Percentiles rank a stretch among this genome's conserved stretches.
Conservation (phyloP, 2,113 vertebrate species). For the Thinocorus orbignyianus region DNA sequence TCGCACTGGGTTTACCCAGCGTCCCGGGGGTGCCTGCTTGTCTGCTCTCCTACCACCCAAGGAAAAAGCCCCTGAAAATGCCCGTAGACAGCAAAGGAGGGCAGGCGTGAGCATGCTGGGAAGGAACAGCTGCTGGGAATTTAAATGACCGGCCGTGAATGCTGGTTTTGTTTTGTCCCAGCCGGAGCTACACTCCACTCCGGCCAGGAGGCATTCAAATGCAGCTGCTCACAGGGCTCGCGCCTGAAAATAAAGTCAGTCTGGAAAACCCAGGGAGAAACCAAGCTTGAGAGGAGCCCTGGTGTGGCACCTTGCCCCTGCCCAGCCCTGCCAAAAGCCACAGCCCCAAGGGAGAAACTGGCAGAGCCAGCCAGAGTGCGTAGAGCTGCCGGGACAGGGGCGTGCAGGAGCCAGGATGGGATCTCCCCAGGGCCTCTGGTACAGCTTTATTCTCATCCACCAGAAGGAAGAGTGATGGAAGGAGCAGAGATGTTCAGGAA, state of each 20-base stretch:
- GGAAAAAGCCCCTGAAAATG: background rate
- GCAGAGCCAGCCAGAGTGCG: rapidly evolving
- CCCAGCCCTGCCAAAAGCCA: background rate
- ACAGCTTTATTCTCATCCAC: background rate
- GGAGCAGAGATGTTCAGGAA: background rate
- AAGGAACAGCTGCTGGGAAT: slow-evolving; percentile 55
- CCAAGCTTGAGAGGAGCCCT: background rate
- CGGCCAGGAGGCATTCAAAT: background rate
- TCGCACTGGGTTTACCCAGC: rapidly evolving
- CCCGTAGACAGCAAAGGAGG: background rate
- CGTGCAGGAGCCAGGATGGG: background rate
- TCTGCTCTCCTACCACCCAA: background rate
- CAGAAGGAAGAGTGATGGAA: background rate
- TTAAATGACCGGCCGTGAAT: slow-evolving; percentile 5
- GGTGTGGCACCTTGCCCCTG: background rate
- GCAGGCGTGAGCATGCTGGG: background rate
- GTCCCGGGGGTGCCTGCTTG: rapidly evolving
- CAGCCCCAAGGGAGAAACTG: rapidly evolving
- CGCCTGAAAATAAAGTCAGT: background rate
- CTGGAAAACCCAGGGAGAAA: background rate
- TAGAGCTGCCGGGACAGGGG: background rate
- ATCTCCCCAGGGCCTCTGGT: background rate
- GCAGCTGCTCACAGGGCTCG: background rate
- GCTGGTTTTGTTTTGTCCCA: slow-evolving; percentile 44
- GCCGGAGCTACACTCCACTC: background rate